Evolutionary conservation across 2,113 vertebrate species (phyloP).

Genomic region (Thunnus maccoyii): DNA sequence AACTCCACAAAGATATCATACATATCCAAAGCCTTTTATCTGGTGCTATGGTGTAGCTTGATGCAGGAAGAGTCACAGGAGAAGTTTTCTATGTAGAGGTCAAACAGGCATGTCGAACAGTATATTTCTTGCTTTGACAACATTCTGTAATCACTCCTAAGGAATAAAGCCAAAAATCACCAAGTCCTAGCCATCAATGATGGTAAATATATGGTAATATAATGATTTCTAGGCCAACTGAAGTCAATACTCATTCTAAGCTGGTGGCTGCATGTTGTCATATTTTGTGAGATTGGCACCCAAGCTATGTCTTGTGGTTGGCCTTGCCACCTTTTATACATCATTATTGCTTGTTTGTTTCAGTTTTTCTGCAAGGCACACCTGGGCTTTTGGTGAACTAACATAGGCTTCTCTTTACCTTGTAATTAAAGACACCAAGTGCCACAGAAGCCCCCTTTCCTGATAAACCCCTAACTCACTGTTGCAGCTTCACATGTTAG

Average conservation of each 20-base stretch:
- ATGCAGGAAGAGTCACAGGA: not conserved
- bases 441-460: not conserved
- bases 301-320: not conserved
- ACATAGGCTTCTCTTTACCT: constrained; percentile 31
- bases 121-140: too few relatives aligned
- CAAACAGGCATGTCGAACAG: not conserved
- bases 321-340: not conserved
- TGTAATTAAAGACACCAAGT: constrained; percentile 72
- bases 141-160: too few relatives aligned
- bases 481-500: constrained; percentile 15
- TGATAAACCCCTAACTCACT: not conserved
- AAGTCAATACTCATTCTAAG: not conserved
- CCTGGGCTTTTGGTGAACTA: not conserved
- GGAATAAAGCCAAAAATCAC: too few relatives aligned
- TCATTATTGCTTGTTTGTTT: constrained; percentile 20
- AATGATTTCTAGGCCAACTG: not conserved
- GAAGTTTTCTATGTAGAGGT: not conserved
- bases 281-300: not conserved
- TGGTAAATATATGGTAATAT: not conserved
- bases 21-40: not conserved
- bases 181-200: not conserved
- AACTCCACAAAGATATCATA: not conserved
- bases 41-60: not conserved
- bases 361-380: constrained; percentile 11
- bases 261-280: not conserved